These are phyloP conservation scores for Plagodis pulveraria DNA, from an alignment of 2,888 invertebrate genomes.

Conservation along the genomic window DNA sequence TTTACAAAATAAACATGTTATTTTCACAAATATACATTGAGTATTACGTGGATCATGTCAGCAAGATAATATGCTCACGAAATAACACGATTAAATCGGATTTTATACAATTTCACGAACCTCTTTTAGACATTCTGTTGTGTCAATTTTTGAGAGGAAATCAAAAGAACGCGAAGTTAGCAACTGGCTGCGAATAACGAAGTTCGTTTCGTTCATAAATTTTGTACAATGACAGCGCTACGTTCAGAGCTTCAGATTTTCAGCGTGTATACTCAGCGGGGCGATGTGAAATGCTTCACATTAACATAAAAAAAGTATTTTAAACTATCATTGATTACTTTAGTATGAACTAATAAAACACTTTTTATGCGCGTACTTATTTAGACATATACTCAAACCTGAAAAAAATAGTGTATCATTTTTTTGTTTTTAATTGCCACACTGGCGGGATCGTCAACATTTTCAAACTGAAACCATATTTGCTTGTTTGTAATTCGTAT, in stretches of 20 bases:
- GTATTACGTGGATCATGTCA: slow-evolving; percentile 41
- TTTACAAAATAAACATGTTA: slow-evolving; percentile 61
- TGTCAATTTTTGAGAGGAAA: slow-evolving; percentile 79
- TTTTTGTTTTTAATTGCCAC: too few species aligned
- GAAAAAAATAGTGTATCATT: too few species aligned
- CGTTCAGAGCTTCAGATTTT: background rate
- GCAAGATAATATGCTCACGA: slow-evolving; percentile 44
- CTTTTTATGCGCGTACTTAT: too few species aligned
- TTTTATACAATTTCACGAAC: slow-evolving; percentile 82
- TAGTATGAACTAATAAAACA: too few species aligned
- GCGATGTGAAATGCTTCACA: too few species aligned
- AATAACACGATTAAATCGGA: slow-evolving; percentile 70
- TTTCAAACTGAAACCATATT: too few species aligned
- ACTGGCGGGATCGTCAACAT: too few species aligned
- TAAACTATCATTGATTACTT: too few species aligned
- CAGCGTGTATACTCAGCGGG: too few species aligned
- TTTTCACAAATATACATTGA: slow-evolving; percentile 36
- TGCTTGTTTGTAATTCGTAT: too few species aligned
- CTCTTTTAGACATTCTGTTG: slow-evolving; percentile 89
- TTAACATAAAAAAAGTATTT: too few species aligned
- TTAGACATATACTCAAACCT: too few species aligned
- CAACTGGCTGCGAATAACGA: slow-evolving; percentile 30
- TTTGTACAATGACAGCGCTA: background rate
- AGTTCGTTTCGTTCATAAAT: slow-evolving; percentile 47
- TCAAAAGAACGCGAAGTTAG: slow-evolving; percentile 69